A percentile compares a stretch with the other conserved stretches of the same genome.
Evolutionary conservation across 2,797 vertebrate species (phyloP).

Genomic region (Oceanodroma leucorhoa): DNA sequence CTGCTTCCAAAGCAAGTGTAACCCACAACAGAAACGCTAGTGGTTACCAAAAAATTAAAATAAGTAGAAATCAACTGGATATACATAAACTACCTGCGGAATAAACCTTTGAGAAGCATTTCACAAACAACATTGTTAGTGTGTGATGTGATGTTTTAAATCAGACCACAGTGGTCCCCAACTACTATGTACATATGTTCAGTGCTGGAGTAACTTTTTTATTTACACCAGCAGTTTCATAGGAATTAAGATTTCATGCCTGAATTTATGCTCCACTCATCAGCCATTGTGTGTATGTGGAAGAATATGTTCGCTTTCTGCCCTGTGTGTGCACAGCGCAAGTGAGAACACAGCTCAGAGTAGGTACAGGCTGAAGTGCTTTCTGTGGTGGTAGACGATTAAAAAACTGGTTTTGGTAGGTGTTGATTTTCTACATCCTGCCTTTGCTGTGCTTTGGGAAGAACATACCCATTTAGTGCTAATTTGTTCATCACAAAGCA

Average conservation of each 20-base stretch:
- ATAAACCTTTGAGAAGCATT: slow-evolving; percentile 57
- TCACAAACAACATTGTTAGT: slow-evolving; percentile 74
- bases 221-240: slow-evolving; percentile 72
- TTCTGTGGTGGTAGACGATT: slow-evolving; percentile 10
- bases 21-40: not conserved
- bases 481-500: not conserved
- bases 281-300: slow-evolving; percentile 32
- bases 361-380: not conserved
- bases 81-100: slow-evolving; percentile 52
- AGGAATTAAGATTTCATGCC: slow-evolving; percentile 34
- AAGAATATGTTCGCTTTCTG: slow-evolving; percentile 41
- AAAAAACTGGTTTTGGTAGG: not conserved
- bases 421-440: not conserved
- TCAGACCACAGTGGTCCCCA: slow-evolving; percentile 82
- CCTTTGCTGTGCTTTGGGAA: slow-evolving; percentile 38
- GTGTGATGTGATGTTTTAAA: slow-evolving; percentile 78
- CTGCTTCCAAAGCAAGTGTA: slow-evolving; percentile 29
- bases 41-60: not conserved
- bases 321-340: not conserved
- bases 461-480: not conserved
- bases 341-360: not conserved
- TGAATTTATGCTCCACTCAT: slow-evolving; percentile 51
- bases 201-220: slow-evolving; percentile 73
- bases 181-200: slow-evolving; percentile 72
- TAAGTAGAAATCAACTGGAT: not conserved